Conservation (phyloP, 2,797 vertebrate genomes). For the Odontamblyopus rebecca region DNA sequence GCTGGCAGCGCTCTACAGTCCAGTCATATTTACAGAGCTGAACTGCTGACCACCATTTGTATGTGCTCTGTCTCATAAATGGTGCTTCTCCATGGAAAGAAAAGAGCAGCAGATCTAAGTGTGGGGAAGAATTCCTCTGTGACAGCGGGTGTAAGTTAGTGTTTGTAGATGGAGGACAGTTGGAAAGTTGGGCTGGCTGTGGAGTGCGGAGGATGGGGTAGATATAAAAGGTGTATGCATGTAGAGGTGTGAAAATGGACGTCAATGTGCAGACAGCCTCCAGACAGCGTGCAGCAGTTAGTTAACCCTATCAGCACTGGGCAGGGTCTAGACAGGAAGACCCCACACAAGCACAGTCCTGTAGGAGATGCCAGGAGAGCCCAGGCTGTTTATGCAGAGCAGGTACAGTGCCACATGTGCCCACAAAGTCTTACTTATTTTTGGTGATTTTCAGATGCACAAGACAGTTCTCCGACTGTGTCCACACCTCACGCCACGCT, state of each 20-base stretch:
- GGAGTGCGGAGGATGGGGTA: conserved; percentile 32
- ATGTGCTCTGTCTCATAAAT: conserved; percentile 76
- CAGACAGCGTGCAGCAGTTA: conserved; percentile 70
- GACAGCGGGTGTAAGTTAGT: conserved; percentile 60
- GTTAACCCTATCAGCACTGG: conserved; percentile 78
- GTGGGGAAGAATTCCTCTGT: conserved; percentile 65
- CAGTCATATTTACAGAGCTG: conserved; percentile 80
- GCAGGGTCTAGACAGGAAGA: conserved; percentile 82
- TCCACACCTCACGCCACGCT: conserved; percentile 23
- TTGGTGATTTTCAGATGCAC: conserved; percentile 37
- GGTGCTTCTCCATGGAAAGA: conserved; percentile 56
- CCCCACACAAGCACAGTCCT: conserved; percentile 59
- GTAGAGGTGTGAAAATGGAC: conserved; percentile 64
- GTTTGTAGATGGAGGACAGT: conserved; percentile 45
- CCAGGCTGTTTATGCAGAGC: conserved; percentile 48
- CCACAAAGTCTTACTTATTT: conserved; percentile 36
- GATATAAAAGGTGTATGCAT: conserved; percentile 39
- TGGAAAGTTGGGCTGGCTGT: conserved; percentile 29
- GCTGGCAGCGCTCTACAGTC: conserved; percentile 78
- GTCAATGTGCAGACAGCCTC: conserved; percentile 57
- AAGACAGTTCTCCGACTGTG: conserved; percentile 36
- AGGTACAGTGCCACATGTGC: conserved; percentile 39
- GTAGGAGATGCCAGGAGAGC: conserved; percentile 44
- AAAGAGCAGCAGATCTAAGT: conserved; percentile 36
- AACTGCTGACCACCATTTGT: conserved; percentile 86